phyloP scores from a whole-genome alignment of 1,140 invertebrate species.

The Paralvinella palmiformis region DNA sequence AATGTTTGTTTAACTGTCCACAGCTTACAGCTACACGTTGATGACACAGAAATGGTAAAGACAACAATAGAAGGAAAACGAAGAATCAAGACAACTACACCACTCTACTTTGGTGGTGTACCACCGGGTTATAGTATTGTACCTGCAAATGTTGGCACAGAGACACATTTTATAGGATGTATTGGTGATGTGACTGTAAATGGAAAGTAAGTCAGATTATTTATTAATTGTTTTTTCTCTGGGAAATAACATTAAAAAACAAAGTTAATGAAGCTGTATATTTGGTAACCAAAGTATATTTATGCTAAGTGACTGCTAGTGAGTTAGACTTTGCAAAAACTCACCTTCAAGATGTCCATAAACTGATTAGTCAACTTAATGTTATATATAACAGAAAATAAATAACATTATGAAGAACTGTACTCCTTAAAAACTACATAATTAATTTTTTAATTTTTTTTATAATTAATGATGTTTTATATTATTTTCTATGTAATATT shows the following conservation, averaged over 20 bases:
- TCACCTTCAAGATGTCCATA: too few relatives aligned
- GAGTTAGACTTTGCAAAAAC: too few relatives aligned
- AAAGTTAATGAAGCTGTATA: too few relatives aligned
- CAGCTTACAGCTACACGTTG: constrained; percentile 68
- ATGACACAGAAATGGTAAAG: constrained; percentile 60
- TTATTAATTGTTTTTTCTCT: background rate
- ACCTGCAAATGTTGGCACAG: constrained; percentile 40
- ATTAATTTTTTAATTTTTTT: too few relatives aligned
- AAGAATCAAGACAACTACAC: constrained; percentile 34
- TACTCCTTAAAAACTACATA: too few relatives aligned
- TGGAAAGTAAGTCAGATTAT: constrained; percentile 50
- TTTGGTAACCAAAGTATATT: too few relatives aligned
- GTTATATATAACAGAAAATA: too few relatives aligned
- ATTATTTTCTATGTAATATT: too few relatives aligned
- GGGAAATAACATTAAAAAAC: background rate
- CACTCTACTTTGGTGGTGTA: constrained; percentile 78
- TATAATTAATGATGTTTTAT: too few relatives aligned
- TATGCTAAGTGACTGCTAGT: too few relatives aligned
- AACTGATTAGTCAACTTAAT: too few relatives aligned
- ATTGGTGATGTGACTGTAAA: constrained; percentile 82
- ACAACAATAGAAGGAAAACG: constrained; percentile 46
- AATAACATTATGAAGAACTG: too few relatives aligned
- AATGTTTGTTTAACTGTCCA: constrained; percentile 29
- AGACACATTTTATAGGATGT: constrained; percentile 66
- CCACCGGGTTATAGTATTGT: constrained; percentile 57